phyloP scores from a whole-genome alignment of 2,113 vertebrate species.

The Proterorhinus semilunaris region DNA sequence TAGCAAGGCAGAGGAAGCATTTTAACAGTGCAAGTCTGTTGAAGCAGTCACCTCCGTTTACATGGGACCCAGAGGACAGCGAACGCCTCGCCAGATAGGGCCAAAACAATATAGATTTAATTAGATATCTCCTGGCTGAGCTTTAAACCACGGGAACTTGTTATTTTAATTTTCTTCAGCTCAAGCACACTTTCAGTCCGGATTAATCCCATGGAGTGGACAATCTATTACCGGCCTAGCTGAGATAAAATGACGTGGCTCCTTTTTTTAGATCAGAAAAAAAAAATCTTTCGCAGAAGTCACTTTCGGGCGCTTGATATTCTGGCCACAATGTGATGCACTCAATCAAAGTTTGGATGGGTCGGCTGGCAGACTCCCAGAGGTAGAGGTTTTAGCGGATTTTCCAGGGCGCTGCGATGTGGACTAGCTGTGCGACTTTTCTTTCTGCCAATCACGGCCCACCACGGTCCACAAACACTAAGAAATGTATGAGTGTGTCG shows the following conservation, averaged over 20 bases:
- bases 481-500: slow-evolving; percentile 54
- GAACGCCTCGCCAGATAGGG: slow-evolving; percentile 35
- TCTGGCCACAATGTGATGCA: slow-evolving; percentile 52
- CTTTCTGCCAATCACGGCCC: slow-evolving; percentile 31
- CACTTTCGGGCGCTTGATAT: slow-evolving; percentile 50
- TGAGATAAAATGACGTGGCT: slow-evolving; percentile 37
- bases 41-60: slow-evolving; percentile 32
- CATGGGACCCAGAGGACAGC: slow-evolving; percentile 38
- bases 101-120: slow-evolving; percentile 56
- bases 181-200: slow-evolving; percentile 36
- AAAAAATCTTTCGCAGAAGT: slow-evolving; percentile 27
- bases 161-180: slow-evolving; percentile 52
- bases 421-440: slow-evolving; percentile 42
- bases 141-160: slow-evolving; percentile 42
- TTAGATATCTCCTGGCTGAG: slow-evolving; percentile 49
- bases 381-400: slow-evolving; percentile 62
- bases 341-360: slow-evolving; percentile 64
- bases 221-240: slow-evolving; percentile 43
- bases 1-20: slow-evolving; percentile 36
- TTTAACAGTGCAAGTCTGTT: slow-evolving; percentile 12
- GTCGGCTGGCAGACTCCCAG: slow-evolving; percentile 56
- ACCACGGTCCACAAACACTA: slow-evolving; percentile 30
- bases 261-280: slow-evolving; percentile 4
- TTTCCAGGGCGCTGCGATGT: slow-evolving; percentile 47
- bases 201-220: slow-evolving; percentile 42